Base-by-base conservation (phyloP, 2,797 vertebrate species). In the Acrossocheilus fasciatus region DNA sequence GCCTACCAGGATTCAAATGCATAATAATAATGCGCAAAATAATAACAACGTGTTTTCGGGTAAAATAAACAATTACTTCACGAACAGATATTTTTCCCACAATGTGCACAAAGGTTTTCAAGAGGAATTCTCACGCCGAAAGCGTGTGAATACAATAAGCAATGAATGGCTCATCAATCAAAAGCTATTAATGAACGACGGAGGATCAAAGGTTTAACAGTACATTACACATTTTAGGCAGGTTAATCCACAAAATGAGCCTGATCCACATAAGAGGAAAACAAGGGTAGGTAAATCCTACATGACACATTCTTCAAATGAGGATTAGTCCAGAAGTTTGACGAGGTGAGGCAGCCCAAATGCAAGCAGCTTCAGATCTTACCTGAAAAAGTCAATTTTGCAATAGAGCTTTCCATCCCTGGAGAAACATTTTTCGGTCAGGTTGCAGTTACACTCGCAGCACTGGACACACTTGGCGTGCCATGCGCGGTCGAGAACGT, bases 321-420 rank as follows among this genome's bases (percentile, higher is more conserved):
- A 66, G 86, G 83, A 82, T 82, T 82, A 85, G 34, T 85, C 62
- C 83, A 85, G 73, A 85, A 81, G 66, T 85, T 89, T 84, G 79
- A 78, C 54, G 83, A 85, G 83, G 69, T 34, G 69, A 79, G 68
- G 41, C 30, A 73, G 64, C 78, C 66, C 30, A 17, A 68, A 41
- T 34, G 72, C 64, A 64, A 4, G 83, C 75, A 15, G 62, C 36
- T 59, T 12, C 50, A 57, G 17, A 68, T 75, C 96, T 97, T 95
- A 99, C 98, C 98, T 97, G 96, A 99, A 98, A 94, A 99, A 99
- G 96, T 99, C 98, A 91, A 97, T 97, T 93, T 99, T 98, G 95
- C 98, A 99, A 94, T 98, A 99, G 91, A 99, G 97, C 95, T 99
- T 99, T 64, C 98, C 98, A 92, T 99, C 98, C 90, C 98, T 93